Percentiles rank a stretch among this genome's conserved stretches.
Conservation (phyloP, 2,797 vertebrate genomes). For the Cryptoprocta ferox region DNA sequence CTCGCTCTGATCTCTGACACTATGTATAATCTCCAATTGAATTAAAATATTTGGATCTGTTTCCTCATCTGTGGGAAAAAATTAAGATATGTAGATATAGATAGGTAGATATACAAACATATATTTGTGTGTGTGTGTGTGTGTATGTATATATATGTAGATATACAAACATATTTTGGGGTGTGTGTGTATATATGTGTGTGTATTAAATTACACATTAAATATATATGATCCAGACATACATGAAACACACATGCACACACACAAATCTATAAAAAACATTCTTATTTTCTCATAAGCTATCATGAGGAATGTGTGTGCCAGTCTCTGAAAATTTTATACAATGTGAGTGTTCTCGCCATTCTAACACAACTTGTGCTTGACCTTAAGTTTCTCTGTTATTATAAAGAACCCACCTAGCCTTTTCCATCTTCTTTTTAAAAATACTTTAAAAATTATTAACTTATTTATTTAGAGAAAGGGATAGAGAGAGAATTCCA, state of each 20-base stretch:
- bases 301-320: too few relatives aligned
- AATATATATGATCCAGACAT: not conserved
- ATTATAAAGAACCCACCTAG: not conserved
- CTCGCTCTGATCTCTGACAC: not conserved
- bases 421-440: not conserved
- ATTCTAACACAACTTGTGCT: not conserved
- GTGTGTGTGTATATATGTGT: too few relatives aligned
- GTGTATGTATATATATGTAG: not conserved
- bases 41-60: not conserved
- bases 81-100: not conserved
- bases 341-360: not conserved
- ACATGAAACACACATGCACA: not conserved
- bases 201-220: not conserved
- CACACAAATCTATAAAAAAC: too few relatives aligned
- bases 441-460: too few relatives aligned
- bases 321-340: not conserved
- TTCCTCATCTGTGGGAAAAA: not conserved
- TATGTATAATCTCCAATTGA: not conserved
- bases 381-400: not conserved
- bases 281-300: not conserved
- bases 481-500: too few relatives aligned
- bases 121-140: too few relatives aligned
- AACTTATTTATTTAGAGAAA: too few relatives aligned
- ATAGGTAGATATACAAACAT: not conserved
- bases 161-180: not conserved